Evolutionary conservation across 1,140 invertebrate species (phyloP), one percentile per base, ranked within the genome.

Genomic region (Aphelinus atriplicis): DNA sequence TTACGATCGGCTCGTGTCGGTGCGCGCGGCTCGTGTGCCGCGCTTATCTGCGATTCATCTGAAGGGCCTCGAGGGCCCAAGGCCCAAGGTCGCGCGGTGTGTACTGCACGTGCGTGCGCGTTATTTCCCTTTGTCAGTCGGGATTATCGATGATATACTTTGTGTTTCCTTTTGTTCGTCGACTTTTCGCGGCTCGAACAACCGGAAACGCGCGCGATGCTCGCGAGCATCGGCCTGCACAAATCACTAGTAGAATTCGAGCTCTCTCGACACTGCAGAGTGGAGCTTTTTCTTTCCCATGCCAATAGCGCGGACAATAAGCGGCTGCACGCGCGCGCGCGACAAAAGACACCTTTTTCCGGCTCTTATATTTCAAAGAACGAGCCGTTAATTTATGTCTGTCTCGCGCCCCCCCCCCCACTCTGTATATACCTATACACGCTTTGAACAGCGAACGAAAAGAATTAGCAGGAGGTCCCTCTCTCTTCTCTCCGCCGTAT

Each of bases 11-110:
- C 67, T 57, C 47, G 50, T 42, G 67, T 26, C 26, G 47, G 46
- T 9, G n/a, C 7, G 47, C 42, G 47, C 6, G 7, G 50, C 42
- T 63, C 26, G 26, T 26, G 26, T 26, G 26, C 26, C 26, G 26
- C 26, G 26, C 26, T 63, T 62, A 71, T 71, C 69, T 71, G 9
- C 45, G 43, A 46, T 63, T 62, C 47, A 71, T 71, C 69, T 71
- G 26, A 26, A 26, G 26, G 26, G 26, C 26, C 50, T 5, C 60
- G 9, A 6, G 10, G 53, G 57, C 58, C 42, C 57, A 2, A 53
- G 47, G 47, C 46, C 26, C 26, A 26, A 26, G 26, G 58, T 60
- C 58, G 58, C 58, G 58, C 2, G 55, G 7, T 5, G 5, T 58
- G n/a, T 58, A n/a, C 43, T 58, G 3, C 3, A 57, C 26, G 26